Evolutionary conservation across 2,113 vertebrate species (phyloP).

Genomic region (Callorhinus ursinus): DNA sequence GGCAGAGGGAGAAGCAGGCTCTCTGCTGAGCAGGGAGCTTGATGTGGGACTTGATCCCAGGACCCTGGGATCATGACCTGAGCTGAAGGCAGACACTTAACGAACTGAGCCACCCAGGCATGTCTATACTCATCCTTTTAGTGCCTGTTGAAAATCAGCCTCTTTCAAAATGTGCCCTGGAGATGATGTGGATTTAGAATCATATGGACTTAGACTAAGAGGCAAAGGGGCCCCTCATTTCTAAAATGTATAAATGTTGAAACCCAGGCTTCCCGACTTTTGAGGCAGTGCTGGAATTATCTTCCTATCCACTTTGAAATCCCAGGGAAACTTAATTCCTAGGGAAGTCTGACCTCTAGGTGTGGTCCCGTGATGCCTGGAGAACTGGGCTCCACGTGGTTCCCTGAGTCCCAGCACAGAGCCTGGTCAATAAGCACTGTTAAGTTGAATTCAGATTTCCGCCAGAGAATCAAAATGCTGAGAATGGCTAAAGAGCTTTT

Average conservation of each 20-base stretch:
- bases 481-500: not conserved
- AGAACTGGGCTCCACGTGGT: rapidly evolving
- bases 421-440: rapidly evolving
- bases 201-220: not conserved
- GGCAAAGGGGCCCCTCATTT: not conserved
- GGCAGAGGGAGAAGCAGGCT: not conserved
- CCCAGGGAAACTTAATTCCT: not conserved
- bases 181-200: not conserved
- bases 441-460: not conserved
- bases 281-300: rapidly evolving
- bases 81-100: not conserved
- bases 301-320: not conserved
- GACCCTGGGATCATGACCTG: not conserved
- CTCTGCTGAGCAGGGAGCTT: not conserved
- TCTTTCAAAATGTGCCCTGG: not conserved
- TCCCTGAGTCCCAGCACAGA: not conserved
- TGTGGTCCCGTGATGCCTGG: not conserved
- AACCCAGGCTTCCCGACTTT: not conserved
- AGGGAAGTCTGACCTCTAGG: not conserved
- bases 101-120: not conserved
- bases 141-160: not conserved
- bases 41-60: not conserved
- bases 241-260: not conserved
- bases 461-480: not conserved
- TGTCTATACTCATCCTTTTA: not conserved